Base-by-base conservation (phyloP, 37 sponge, comb jelly and placozoan species). In the Ephydatia muelleri region DNA sequence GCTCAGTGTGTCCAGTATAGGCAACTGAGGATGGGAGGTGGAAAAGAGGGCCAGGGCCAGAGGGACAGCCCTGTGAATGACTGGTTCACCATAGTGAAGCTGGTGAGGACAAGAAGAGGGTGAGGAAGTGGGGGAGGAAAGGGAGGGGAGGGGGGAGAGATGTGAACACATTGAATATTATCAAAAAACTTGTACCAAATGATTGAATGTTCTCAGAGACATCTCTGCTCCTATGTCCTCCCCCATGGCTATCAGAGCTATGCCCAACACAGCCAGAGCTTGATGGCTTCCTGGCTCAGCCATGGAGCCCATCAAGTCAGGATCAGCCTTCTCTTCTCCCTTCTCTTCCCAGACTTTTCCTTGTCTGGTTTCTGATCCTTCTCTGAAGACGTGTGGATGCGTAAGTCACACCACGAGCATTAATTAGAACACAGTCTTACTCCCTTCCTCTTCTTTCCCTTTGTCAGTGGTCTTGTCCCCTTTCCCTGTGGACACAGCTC, bases 201-300 rank as follows among this genome's bases (percentile, higher is more conserved):
- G 96, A 49, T 86, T 81, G 81, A 85, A 98, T 30, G 89, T 93
- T 49, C 99, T 77, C 19, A 96, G 88, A 12, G 95, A 84, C 99
- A 98, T 98, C 64, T 98, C 95, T 19, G 90, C 80, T 34, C 99
- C 96, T 38, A 98, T 91, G 36, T 92, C 96, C 86, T 98, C 99
- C 32, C 96, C 96, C 94, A 95, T 92, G 2, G 95, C 92, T 67
- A 98, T 94, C 76, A 98, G 88, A 16, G 96, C 96, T 64, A 98
- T 94, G 6, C 99, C 96, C 9, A 98, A 87, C 65, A 96, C 96
- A 38, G 95, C 90, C 22, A 94, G 38, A 16, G 91, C 93, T 84
- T 98, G 99, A 57, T 97, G 92, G 49, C 88, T 77, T 14, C 96
- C 93, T 38, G 92, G 92, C 87, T 94, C 95, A 76, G 37, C 66